phyloP scores from a whole-genome alignment of 2,888 invertebrate genomes.

The Anagyrus pseudococci region DNA sequence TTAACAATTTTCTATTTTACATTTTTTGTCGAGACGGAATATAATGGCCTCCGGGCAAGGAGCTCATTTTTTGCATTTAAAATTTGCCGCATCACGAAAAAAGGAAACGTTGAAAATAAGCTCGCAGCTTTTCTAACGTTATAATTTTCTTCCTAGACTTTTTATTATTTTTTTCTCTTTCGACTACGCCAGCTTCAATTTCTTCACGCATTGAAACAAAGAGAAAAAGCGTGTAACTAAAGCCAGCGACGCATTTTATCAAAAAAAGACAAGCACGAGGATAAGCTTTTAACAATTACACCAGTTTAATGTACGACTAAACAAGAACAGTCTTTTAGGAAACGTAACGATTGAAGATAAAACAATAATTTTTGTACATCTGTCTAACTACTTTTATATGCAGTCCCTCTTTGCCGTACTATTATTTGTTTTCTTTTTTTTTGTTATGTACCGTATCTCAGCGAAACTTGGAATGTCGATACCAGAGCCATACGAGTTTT shows the following conservation, averaged over 20 bases:
- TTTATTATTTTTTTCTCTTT: neutral
- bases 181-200: neutral
- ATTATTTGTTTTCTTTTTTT: neutral
- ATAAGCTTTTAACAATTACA: neutral
- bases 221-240: neutral
- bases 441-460: neutral
- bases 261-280: neutral
- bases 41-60: no score
- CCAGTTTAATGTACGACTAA: no score
- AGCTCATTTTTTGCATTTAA: no score
- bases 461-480: conserved; percentile 26
- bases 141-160: neutral
- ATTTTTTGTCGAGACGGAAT: no score
- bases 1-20: no score
- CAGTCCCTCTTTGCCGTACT: neutral
- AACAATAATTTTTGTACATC: no score
- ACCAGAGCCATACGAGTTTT: neutral
- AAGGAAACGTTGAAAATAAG: neutral
- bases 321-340: no score
- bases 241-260: neutral
- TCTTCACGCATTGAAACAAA: neutral
- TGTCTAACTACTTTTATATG: no score
- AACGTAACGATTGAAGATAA: no score
- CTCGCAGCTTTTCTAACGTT: neutral
- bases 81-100: neutral